A percentile compares a stretch with the other conserved stretches of the same genome.
Conservation (phyloP, 2,888 invertebrate genomes). For the Odontocolon sp. region DNA sequence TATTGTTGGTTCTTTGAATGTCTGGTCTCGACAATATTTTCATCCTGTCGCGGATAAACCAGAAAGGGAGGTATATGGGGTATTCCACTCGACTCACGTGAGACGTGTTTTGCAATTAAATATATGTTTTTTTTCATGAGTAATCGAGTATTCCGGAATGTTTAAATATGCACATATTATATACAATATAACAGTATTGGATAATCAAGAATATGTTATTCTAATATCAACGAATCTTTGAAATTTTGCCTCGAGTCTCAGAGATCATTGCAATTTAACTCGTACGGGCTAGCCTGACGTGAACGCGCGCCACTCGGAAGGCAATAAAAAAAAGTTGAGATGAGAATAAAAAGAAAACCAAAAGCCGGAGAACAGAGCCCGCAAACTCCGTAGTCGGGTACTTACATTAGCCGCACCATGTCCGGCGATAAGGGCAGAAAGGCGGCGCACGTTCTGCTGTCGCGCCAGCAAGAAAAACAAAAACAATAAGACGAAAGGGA, state of each 20-base stretch:
- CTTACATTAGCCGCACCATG: constrained; percentile 76
- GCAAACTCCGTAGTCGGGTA: constrained; percentile 65
- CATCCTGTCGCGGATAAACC: too few relatives aligned
- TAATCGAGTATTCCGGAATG: too few relatives aligned
- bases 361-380: constrained; percentile 26
- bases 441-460: constrained; percentile 68
- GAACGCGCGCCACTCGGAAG: neutral
- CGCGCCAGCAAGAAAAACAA: neutral
- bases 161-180: too few relatives aligned
- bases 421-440: constrained; percentile 71
- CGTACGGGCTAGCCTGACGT: neutral
- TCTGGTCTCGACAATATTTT: too few relatives aligned
- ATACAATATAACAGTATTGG: too few relatives aligned
- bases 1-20: too few relatives aligned
- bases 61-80: too few relatives aligned
- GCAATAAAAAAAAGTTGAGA: constrained; percentile 40
- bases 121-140: too few relatives aligned
- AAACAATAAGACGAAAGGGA: neutral
- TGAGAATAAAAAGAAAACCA: constrained; percentile 17
- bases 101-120: too few relatives aligned
- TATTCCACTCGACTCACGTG: too few relatives aligned
- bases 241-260: neutral
- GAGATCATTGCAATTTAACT: neutral
- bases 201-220: too few relatives aligned
- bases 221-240: too few relatives aligned